Evolutionary conservation across 2,113 vertebrate genomes (phyloP).

Genomic region (Morone saxatilis): DNA sequence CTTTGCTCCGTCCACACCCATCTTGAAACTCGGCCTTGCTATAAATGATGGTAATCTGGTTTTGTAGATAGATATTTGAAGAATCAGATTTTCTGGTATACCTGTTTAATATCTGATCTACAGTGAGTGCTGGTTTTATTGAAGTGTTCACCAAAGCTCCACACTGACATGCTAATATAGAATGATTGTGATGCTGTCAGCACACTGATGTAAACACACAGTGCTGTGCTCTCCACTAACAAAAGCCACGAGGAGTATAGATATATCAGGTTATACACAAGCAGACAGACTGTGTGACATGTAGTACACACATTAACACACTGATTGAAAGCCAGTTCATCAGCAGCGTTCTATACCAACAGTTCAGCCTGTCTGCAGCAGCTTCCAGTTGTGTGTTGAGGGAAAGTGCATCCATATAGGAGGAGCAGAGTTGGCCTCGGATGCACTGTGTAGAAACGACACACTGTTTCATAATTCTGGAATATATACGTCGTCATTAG

Average conservation of each 20-base stretch:
- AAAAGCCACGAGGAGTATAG: neutral
- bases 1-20: too few relatives aligned
- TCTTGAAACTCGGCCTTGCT: too few relatives aligned
- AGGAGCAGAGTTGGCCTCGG: neutral
- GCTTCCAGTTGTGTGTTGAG: conserved; percentile 1
- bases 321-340: conserved; percentile 20
- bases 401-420: neutral
- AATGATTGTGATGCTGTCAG: neutral
- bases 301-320: neutral
- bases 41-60: too few relatives aligned
- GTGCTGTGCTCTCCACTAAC: neutral
- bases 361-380: conserved; percentile 18
- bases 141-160: neutral
- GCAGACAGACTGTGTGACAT: neutral
- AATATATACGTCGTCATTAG: conserved; percentile 2
- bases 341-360: conserved; percentile 8
- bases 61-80: neutral
- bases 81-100: too few relatives aligned
- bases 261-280: neutral
- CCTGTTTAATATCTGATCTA: too few relatives aligned
- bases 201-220: neutral
- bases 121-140: neutral
- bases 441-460: neutral
- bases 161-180: neutral
- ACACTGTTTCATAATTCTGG: conserved; percentile 9